These are phyloP conservation scores for Julus scandinavius DNA, from an alignment of 2,888 invertebrate genomes.

Conservation along the genomic window DNA sequence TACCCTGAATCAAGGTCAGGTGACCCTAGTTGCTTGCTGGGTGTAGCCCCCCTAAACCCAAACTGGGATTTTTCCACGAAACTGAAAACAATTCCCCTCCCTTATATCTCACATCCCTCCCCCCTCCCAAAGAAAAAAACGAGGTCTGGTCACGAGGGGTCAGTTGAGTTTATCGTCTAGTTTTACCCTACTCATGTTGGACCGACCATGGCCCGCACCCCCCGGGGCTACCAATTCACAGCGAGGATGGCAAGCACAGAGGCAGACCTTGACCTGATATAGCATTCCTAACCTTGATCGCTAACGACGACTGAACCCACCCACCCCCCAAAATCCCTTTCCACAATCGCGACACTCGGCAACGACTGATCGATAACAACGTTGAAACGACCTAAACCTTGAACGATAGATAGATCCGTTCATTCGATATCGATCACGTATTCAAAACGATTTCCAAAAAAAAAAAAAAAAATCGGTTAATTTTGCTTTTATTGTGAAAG, in stretches of 20 bases:
- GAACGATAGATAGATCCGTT: background rate
- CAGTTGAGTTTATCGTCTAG: background rate
- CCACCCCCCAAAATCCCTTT: background rate
- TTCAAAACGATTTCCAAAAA: background rate
- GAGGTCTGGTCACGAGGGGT: conserved; percentile 23
- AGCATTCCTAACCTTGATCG: conserved; percentile 10
- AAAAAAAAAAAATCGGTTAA: background rate
- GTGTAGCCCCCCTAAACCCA: no score
- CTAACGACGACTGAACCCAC: background rate
- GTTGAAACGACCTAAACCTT: conserved; percentile 5
- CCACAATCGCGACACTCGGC: background rate
- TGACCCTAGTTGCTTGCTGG: background rate
- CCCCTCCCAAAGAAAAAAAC: background rate
- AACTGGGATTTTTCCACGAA: background rate
- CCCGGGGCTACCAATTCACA: background rate
- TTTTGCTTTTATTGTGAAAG: background rate
- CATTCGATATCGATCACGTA: conserved; percentile 15
- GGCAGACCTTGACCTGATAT: conserved; percentile 23
- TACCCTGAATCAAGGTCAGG: background rate
- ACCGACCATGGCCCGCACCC: background rate
- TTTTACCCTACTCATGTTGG: background rate
- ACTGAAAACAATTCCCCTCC: background rate
- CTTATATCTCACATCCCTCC: background rate
- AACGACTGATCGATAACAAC: conserved; percentile 15
- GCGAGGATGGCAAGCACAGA: background rate